These are phyloP conservation scores for Pammene aurita DNA, from an alignment of 2,888 invertebrate genomes.

Conservation along the genomic window DNA sequence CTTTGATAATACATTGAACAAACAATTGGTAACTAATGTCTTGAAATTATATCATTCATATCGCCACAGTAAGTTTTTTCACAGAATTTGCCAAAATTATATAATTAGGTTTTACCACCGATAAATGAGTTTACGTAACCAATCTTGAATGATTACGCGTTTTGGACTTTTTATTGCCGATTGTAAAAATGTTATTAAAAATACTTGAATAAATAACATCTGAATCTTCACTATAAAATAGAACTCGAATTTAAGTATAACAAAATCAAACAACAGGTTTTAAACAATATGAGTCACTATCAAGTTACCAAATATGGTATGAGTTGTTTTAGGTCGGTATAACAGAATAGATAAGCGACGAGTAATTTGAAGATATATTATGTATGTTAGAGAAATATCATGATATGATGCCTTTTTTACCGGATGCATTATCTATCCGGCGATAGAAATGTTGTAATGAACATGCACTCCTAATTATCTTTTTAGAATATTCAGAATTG, in stretches of 20 bases:
- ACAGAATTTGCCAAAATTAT: background rate
- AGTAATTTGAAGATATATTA: slow-evolving; percentile 2
- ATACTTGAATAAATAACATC: no score
- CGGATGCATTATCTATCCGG: no score
- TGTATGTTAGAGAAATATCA: no score
- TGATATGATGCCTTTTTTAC: no score
- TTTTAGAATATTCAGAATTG: no score
- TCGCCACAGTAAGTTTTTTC: background rate
- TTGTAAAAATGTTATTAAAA: no score
- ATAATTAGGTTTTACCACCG: background rate
- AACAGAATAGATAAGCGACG: slow-evolving; percentile 1
- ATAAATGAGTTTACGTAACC: background rate
- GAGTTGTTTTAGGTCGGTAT: background rate
- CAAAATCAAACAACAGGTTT: background rate
- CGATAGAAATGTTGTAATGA: no score
- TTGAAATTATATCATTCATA: slow-evolving; percentile 2
- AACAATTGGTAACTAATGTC: background rate
- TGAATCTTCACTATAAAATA: no score
- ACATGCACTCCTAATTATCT: no score
- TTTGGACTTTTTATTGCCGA: background rate
- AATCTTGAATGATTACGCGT: background rate
- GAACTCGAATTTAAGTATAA: background rate
- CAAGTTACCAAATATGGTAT: slow-evolving; percentile 15
- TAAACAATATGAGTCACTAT: slow-evolving; percentile 3
- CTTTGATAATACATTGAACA: no score